Percentiles rank a stretch among this genome's conserved stretches.
Conservation (phyloP, 2,888 invertebrate genomes). For the Polydrusus pterygomalis region DNA sequence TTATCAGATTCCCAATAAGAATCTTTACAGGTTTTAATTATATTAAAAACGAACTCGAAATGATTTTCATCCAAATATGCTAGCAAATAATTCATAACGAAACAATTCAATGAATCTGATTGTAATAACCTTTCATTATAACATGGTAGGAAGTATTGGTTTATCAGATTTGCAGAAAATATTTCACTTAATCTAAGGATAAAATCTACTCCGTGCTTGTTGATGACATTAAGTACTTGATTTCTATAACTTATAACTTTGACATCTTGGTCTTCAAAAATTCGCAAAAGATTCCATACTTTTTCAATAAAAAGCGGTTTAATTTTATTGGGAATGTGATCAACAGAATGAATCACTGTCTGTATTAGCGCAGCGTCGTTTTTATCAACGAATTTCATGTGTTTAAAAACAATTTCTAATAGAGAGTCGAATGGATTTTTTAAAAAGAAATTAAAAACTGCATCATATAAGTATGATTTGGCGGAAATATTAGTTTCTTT, state of each 20-base stretch:
- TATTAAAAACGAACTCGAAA: no score
- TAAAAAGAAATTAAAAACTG: slow-evolving; percentile 57
- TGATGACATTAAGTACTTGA: background rate
- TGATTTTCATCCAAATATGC: no score
- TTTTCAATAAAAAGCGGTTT: no score
- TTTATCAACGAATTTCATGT: slow-evolving; percentile 54
- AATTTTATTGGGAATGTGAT: no score
- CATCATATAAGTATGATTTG: slow-evolving; percentile 57
- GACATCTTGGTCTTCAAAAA: slow-evolving; percentile 46
- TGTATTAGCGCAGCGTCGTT: no score
- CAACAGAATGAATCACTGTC: no score
- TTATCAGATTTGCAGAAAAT: slow-evolving; percentile 16
- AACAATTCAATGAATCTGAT: background rate
- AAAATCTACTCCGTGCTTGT: slow-evolving; percentile 7
- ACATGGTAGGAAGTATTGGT: background rate
- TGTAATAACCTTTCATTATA: background rate
- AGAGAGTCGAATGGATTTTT: slow-evolving; percentile 56
- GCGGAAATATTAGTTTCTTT: slow-evolving; percentile 51
- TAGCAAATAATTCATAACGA: no score
- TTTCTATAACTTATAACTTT: slow-evolving; percentile 20
- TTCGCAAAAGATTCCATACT: no score
- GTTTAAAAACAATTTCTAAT: slow-evolving; percentile 49
- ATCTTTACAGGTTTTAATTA: no score
- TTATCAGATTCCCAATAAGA: background rate
- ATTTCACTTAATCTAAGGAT: slow-evolving; percentile 12